phyloP scores from a whole-genome alignment of 35 echinoderm and acorn worm genomes.

The Anneissia japonica region DNA sequence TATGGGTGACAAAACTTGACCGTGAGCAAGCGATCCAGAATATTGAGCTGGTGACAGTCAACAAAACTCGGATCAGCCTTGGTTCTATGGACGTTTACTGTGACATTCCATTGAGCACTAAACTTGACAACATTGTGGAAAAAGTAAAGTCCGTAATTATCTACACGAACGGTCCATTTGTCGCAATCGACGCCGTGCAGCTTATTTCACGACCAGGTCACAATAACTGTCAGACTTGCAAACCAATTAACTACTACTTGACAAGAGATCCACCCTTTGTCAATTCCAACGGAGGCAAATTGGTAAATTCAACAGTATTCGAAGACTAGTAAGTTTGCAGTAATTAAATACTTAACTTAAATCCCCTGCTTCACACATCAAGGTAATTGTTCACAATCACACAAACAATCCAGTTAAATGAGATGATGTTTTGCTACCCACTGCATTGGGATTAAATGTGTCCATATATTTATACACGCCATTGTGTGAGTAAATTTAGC shows the following conservation, averaged over 20 bases:
- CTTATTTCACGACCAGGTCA: slow-evolving; percentile 29
- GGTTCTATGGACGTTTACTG: slow-evolving; percentile 63
- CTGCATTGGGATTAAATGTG: background rate
- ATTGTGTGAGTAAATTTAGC: background rate
- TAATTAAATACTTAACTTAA: background rate
- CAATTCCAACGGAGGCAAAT: background rate
- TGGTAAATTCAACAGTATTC: slow-evolving; percentile 25
- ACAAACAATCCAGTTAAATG: background rate
- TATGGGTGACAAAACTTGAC: slow-evolving; percentile 62
- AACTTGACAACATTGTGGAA: slow-evolving; percentile 7
- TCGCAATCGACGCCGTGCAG: slow-evolving; percentile 66
- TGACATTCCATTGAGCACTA: slow-evolving; percentile 71
- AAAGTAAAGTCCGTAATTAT: slow-evolving; percentile 27
- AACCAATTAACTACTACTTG: slow-evolving; percentile 26
- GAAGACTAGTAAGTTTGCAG: slow-evolving; percentile 51
- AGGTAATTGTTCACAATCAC: background rate
- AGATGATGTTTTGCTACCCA: background rate
- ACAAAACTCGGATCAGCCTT: slow-evolving; percentile 14
- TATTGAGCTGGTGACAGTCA: slow-evolving; percentile 28
- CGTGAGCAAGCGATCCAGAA: background rate
- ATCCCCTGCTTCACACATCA: background rate
- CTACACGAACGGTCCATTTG: slow-evolving; percentile 11
- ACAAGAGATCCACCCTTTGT: slow-evolving; percentile 49
- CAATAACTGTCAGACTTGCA: slow-evolving; percentile 33
- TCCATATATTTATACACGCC: background rate